Percentiles rank a stretch among this genome's conserved stretches.
phyloP scores from a whole-genome alignment of 2,797 vertebrate species.

The Leontocebus nigricollis region DNA sequence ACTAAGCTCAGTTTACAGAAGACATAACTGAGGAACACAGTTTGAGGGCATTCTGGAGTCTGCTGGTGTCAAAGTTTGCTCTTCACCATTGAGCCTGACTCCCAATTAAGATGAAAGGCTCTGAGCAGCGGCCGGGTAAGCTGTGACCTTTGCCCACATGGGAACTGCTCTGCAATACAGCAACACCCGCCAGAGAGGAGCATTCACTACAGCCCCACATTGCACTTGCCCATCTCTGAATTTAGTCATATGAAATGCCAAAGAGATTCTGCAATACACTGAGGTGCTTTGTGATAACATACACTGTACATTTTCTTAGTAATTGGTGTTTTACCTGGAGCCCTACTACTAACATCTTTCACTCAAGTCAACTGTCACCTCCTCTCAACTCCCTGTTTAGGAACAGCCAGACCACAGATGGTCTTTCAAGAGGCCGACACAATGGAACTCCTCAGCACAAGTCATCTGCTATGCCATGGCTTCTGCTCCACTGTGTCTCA shows the following conservation, averaged over 20 bases:
- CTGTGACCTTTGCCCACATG: fast-evolving
- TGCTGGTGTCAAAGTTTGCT: neutral
- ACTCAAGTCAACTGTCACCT: fast-evolving
- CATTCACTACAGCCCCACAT: fast-evolving
- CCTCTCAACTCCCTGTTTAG: neutral
- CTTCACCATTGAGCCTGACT: fast-evolving
- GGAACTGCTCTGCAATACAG: fast-evolving
- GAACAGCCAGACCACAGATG: fast-evolving
- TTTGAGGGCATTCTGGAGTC: fast-evolving
- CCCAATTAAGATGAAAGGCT: neutral
- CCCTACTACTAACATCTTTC: neutral
- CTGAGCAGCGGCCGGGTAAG: fast-evolving
- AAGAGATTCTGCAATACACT: neutral
- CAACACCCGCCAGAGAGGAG: neutral
- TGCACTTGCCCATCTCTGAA: neutral
- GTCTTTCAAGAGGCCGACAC: neutral
- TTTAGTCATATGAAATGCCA: neutral
- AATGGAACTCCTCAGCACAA: neutral
- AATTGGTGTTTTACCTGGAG: neutral
- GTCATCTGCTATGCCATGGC: fast-evolving
- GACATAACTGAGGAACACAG: neutral
- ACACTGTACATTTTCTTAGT: neutral
- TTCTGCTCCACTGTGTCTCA: neutral
- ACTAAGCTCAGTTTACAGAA: neutral
- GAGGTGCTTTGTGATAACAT: fast-evolving